These are phyloP conservation scores for Fistularia commersonii DNA, from an alignment of 2,797 vertebrate genomes.

Conservation along the genomic window DNA sequence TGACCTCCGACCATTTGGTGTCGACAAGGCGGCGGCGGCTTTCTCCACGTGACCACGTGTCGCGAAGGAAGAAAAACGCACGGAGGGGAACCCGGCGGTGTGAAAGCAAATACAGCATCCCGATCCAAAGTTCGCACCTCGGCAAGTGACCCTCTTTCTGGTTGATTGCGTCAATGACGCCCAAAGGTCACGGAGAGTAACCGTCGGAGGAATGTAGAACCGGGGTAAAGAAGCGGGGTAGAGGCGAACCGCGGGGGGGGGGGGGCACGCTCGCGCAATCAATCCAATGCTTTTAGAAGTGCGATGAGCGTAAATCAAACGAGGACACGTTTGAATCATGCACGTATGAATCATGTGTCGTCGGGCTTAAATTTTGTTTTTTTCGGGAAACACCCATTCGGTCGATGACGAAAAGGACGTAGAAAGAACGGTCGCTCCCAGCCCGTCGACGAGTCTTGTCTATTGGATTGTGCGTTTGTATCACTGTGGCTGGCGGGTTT, in stretches of 20 bases:
- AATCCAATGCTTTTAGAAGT: too few species aligned
- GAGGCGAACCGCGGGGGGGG: background rate
- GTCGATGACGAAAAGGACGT: too few species aligned
- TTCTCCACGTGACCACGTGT: constrained; percentile 31
- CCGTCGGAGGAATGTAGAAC: constrained; percentile 47
- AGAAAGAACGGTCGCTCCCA: too few species aligned
- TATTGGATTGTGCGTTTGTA: constrained; percentile 22
- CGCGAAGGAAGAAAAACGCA: constrained; percentile 10
- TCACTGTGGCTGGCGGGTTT: constrained; percentile 13
- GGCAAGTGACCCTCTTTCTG: constrained; percentile 28
- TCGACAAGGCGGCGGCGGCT: constrained; percentile 18
- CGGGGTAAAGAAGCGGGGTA: constrained; percentile 19
- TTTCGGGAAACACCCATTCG: too few species aligned
- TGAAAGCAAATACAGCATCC: constrained; percentile 50
- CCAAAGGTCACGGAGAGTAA: constrained; percentile 40
- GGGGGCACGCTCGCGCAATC: too few species aligned
- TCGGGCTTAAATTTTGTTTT: too few species aligned
- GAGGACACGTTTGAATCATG: too few species aligned
- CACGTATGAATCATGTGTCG: too few species aligned
- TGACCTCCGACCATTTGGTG: constrained; percentile 40
- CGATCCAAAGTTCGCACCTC: constrained; percentile 46
- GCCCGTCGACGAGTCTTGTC: too few species aligned
- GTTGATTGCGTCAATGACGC: constrained; percentile 57
- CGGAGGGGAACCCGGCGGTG: constrained; percentile 15
- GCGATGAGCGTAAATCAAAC: too few species aligned